Conservation (phyloP, 2,888 invertebrate species). For the Beris morrisii region DNA sequence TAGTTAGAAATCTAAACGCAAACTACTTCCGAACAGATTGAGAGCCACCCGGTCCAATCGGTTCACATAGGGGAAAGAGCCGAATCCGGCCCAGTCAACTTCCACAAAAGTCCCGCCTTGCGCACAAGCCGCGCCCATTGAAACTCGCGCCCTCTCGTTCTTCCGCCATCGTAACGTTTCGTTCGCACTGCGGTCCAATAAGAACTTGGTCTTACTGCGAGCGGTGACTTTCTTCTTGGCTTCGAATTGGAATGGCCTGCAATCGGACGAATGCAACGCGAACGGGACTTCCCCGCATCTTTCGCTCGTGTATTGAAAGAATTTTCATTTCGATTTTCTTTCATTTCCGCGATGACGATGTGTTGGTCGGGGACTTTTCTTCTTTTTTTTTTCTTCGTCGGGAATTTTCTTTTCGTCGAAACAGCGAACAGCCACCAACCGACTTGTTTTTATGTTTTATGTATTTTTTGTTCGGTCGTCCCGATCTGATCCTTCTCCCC, state of each 20-base stretch:
- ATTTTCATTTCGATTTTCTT: constrained; percentile 11
- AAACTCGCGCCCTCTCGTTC: too few relatives aligned
- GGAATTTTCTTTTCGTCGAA: too few relatives aligned
- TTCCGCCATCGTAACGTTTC: background rate
- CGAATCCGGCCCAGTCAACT: background rate
- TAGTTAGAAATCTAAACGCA: too few relatives aligned
- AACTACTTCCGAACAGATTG: background rate
- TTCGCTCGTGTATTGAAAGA: background rate
- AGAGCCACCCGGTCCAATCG: constrained; percentile 5
- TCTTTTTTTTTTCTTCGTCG: too few relatives aligned
- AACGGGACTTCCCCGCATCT: background rate
- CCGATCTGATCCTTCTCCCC: background rate
- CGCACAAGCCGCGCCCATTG: too few relatives aligned
- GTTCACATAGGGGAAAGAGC: constrained; percentile 15
- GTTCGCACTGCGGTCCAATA: constrained; percentile 17
- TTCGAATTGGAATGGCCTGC: too few relatives aligned
- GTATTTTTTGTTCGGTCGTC: background rate
- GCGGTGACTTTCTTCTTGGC: too few relatives aligned
- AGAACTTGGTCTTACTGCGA: background rate
- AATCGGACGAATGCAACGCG: too few relatives aligned
- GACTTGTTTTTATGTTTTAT: constrained; percentile 5
- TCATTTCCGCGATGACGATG: background rate
- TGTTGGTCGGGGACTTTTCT: too few relatives aligned
- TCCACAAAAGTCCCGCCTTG: too few relatives aligned
- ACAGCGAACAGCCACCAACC: too few relatives aligned